These are phyloP conservation scores for Halcyon malimbica DNA, from an alignment of 2,113 vertebrate species.

Conservation along the genomic window DNA sequence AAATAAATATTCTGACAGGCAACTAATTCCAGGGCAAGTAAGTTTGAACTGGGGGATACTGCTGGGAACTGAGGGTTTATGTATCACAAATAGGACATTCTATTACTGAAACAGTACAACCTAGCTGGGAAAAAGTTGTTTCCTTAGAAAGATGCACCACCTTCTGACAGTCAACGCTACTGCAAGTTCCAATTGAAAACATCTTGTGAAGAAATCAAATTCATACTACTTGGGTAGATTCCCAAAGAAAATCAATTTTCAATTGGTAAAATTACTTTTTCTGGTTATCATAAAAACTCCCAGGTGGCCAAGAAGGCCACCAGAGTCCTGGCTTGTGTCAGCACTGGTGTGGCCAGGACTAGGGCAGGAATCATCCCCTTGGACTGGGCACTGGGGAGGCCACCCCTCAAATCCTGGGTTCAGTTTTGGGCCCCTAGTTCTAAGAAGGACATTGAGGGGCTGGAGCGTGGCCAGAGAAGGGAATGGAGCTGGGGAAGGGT, in stretches of 20 bases:
- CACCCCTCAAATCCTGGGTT: no score
- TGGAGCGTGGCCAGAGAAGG: no score
- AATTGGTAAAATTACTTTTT: not conserved
- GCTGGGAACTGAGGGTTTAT: not conserved
- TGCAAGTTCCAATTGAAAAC: not conserved
- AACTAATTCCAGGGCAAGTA: not conserved
- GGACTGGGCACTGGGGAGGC: no score
- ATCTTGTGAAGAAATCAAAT: not conserved
- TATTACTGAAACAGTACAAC: not conserved
- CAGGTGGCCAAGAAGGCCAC: not conserved
- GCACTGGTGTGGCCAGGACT: no score
- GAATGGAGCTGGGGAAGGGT: no score
- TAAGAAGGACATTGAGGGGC: no score
- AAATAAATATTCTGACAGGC: not conserved
- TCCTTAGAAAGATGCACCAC: conserved; percentile 37
- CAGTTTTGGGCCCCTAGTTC: no score
- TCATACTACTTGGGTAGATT: not conserved
- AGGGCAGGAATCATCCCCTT: no score
- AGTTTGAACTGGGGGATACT: not conserved
- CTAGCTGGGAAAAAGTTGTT: not conserved
- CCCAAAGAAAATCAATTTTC: not conserved
- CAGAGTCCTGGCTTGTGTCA: no score
- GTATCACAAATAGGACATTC: rapidly evolving
- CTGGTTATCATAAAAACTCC: not conserved
- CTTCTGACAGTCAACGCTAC: conserved; percentile 21